Conservation (phyloP, 2,113 vertebrate species). For the Trogon surrucura region DNA sequence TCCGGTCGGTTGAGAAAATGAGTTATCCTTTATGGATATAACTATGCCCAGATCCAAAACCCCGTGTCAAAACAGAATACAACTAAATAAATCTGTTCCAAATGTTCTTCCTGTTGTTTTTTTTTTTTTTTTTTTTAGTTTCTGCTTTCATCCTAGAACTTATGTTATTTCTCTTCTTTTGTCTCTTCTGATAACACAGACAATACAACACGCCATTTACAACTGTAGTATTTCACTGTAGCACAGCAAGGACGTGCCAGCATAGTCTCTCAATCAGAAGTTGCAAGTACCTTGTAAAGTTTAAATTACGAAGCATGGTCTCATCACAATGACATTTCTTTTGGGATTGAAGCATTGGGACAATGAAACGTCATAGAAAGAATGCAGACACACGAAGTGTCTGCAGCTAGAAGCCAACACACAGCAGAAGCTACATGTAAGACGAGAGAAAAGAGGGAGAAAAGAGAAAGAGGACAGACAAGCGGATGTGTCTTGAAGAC, state of each 20-base stretch:
- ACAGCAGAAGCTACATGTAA: background rate
- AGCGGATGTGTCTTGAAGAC: background rate
- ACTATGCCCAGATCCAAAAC: background rate
- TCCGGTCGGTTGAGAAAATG: accelerated
- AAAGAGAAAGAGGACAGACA: background rate
- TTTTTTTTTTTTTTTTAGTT: background rate
- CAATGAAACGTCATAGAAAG: background rate
- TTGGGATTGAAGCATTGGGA: background rate
- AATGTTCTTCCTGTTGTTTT: background rate
- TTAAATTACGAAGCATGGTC: background rate
- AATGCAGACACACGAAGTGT: accelerated
- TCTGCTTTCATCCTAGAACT: background rate
- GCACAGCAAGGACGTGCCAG: background rate
- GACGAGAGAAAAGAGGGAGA: background rate
- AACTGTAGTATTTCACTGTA: background rate
- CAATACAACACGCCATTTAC: background rate
- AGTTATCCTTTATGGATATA: background rate
- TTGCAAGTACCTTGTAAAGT: background rate
- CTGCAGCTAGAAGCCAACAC: background rate
- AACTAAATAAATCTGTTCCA: background rate
- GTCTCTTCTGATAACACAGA: background rate
- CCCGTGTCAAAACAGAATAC: background rate
- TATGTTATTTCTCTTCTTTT: background rate
- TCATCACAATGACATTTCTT: background rate
- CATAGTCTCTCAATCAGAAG: background rate